These are phyloP conservation scores for Drosophila persimilis DNA, from an alignment of 1,140 invertebrate species.

Conservation along the genomic window DNA sequence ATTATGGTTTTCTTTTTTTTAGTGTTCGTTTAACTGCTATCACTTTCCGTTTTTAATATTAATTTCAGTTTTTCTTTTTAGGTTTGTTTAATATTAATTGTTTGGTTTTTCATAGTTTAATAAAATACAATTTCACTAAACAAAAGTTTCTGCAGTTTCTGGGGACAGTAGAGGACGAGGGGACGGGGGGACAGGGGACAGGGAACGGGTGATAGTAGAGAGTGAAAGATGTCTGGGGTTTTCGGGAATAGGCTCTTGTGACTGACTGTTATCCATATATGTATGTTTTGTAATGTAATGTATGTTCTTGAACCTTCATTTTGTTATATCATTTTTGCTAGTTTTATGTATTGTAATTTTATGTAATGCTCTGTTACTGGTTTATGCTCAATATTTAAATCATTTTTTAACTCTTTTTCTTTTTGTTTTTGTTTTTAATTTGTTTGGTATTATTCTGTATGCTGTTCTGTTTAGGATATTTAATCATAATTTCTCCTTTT, in stretches of 20 bases:
- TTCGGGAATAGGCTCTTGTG: conserved; percentile 13
- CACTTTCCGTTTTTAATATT: conserved; percentile 67
- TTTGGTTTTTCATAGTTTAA: conserved; percentile 45
- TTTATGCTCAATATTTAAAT: conserved; percentile 51
- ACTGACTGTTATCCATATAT: conserved; percentile 17
- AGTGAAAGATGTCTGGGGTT: not conserved
- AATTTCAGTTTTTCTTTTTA: conserved; percentile 37
- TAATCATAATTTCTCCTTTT: conserved; percentile 83
- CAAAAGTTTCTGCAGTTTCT: conserved; percentile 49
- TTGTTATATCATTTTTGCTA: conserved; percentile 50
- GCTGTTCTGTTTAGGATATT: conserved; percentile 70
- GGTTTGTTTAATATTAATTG: conserved; percentile 54
- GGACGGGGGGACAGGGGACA: conserved; percentile 2
- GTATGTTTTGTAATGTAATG: not conserved
- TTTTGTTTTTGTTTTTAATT: conserved; percentile 26
- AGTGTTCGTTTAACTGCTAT: conserved; percentile 74
- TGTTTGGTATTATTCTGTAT: conserved; percentile 43
- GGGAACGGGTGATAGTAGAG: not conserved
- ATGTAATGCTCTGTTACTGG: conserved; percentile 52
- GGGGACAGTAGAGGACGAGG: not conserved
- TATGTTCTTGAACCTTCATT: conserved; percentile 9
- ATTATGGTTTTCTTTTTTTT: conserved; percentile 36
- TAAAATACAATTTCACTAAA: conserved; percentile 75
- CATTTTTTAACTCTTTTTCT: conserved; percentile 10
- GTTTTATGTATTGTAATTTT: conserved; percentile 57